Evolutionary conservation across 2,888 invertebrate species (phyloP), one percentile per base, ranked within the genome.

Genomic region (Uropetala carovei): DNA sequence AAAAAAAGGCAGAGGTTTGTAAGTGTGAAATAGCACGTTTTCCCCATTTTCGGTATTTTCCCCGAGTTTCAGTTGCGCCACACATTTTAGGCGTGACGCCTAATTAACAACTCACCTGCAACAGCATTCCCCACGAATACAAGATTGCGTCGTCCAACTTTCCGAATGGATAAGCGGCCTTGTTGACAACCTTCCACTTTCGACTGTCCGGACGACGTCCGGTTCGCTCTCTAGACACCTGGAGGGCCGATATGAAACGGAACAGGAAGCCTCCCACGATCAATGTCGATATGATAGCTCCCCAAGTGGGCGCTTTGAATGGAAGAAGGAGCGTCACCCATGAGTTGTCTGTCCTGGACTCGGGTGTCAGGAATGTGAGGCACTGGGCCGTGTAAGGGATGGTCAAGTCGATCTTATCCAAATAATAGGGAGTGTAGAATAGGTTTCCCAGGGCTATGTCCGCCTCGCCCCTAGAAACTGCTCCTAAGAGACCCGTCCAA

Each of bases 241-340:
- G 96, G 94, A 96, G 96, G 92, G 95, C 95, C 0, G 98, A 97
- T 56, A 98, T 95, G 1, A 96, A 95, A 94, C 96, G 96, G 94
- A 98, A 97, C 91, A 97, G 95, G 0, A 96, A 95, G 4, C 97
- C 97, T 14, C 97, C 97, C 59, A 97, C 94, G 13, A 97, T 94
- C 11, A 98, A 95, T 8, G 97, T 97, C 9, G 97, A 94, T 27
- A 98, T 94, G 0, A 98, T 97, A 0, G 97, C 96, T 0, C 97
- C 95, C 98, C 98, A 98, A 96, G 98, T 97, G 93, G 56, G 64
- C 43, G 30, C 89, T n/a, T 96, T 97, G 94, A 98, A 98, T 0
- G 98, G 98, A 93, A 97, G 95, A 94, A 98, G 97, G 11, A 98
- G 95, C 0, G 98, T 97, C 94, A 97, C 97, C 98, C 98, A 98